A percentile compares a stretch with the other conserved stretches of the same genome.
phyloP scores from a whole-genome alignment of 2,888 invertebrate species.

The Arrhopalites spinosus region DNA sequence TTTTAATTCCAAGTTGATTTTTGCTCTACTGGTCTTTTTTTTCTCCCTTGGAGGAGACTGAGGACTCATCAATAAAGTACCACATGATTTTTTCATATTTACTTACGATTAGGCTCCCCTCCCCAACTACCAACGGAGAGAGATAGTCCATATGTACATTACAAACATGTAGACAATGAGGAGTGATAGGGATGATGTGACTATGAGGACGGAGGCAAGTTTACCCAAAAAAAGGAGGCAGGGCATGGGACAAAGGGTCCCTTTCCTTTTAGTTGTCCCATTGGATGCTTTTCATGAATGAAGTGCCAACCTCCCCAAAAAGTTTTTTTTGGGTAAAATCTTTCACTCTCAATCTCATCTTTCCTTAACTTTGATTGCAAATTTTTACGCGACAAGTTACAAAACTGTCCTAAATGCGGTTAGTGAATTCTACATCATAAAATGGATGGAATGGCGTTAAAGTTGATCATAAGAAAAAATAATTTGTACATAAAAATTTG shows the following conservation, averaged over 20 bases:
- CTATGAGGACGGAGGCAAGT: background rate
- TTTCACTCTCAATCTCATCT: no score
- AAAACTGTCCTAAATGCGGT: no score
- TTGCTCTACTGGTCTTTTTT: background rate
- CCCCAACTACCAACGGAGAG: background rate
- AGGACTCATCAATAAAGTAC: background rate
- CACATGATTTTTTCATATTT: background rate
- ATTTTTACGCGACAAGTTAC: no score
- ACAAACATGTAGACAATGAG: background rate
- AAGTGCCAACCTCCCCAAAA: no score
- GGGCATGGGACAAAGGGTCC: background rate
- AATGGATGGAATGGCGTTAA: background rate
- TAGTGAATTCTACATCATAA: no score
- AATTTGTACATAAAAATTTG: background rate
- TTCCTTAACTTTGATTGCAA: background rate
- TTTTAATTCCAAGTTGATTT: conserved; percentile 4
- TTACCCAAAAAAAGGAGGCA: background rate
- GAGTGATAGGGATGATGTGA: background rate
- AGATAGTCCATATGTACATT: background rate
- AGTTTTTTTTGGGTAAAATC: no score
- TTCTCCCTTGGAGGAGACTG: no score
- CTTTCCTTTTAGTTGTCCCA: background rate
- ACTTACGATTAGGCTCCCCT: background rate
- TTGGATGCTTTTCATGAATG: no score
- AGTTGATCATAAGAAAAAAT: no score